These are phyloP conservation scores for Hydrolagus colliei DNA, from an alignment of 2,797 vertebrate genomes.

Conservation along the genomic window DNA sequence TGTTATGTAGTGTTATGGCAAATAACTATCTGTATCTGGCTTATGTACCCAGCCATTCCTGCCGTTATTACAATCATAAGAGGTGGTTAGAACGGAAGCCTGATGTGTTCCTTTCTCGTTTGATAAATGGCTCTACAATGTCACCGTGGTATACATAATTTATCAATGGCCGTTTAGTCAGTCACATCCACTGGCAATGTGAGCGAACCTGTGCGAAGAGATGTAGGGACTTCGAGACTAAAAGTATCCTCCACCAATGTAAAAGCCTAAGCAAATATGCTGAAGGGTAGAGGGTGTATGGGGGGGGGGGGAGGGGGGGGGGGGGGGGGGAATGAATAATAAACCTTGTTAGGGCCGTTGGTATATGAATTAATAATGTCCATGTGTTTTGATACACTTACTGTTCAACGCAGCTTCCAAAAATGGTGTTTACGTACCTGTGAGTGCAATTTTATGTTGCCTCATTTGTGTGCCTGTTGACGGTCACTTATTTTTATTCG, in stretches of 20 bases:
- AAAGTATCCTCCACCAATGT: not conserved
- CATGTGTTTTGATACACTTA: not conserved
- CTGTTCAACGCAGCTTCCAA: not conserved
- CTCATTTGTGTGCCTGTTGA: conserved; percentile 17
- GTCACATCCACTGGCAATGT: not conserved
- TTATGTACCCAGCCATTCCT: too few relatives aligned
- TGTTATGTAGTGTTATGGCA: too few relatives aligned
- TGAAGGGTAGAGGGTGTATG: not conserved
- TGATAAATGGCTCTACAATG: not conserved
- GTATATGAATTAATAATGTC: not conserved
- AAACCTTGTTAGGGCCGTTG: not conserved
- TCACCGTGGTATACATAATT: not conserved
- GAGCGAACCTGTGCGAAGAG: not conserved
- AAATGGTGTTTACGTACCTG: not conserved
- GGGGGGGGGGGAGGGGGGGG: too few relatives aligned
- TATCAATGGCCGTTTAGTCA: not conserved
- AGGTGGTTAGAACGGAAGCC: not conserved
- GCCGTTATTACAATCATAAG: too few relatives aligned
- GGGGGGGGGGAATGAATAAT: not conserved
- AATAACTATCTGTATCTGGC: too few relatives aligned
- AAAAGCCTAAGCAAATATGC: not conserved
- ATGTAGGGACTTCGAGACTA: not conserved
- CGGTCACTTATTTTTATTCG: conserved; percentile 1
- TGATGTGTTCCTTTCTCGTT: not conserved
- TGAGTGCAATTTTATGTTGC: conserved; percentile 13